phyloP scores from a whole-genome alignment of 2,888 invertebrate genomes.

The Drosophila gaucha region DNA sequence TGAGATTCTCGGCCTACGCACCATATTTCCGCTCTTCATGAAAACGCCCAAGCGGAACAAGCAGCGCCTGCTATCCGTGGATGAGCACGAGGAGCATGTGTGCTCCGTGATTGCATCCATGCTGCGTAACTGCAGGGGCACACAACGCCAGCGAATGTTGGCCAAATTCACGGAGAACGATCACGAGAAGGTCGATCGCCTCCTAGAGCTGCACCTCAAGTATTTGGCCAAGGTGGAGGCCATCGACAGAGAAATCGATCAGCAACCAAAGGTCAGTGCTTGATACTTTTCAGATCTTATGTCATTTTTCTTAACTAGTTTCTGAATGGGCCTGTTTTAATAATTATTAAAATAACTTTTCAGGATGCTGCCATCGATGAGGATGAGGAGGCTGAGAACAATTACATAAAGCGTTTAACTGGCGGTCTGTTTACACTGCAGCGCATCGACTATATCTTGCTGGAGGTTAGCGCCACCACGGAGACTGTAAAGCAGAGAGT shows the following conservation, averaged over 20 bases:
- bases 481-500: conserved; percentile 92
- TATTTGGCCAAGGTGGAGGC: conserved; percentile 96
- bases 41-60: conserved; percentile 96
- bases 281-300: neutral
- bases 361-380: conserved; percentile 86
- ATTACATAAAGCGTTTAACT: conserved; percentile 94
- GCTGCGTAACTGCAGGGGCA: conserved; percentile 95
- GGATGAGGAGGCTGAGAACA: conserved; percentile 92
- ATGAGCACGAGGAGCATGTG: conserved; percentile 98
- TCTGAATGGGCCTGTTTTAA: too few species aligned
- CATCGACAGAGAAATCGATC: conserved; percentile 91
- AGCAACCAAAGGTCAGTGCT: conserved; percentile 82
- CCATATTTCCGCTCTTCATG: conserved; percentile 99
- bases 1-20: conserved; percentile 97
- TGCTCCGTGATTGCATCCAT: conserved; percentile 96
- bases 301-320: too few species aligned
- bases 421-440: conserved; percentile 98
- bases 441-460: conserved; percentile 94
- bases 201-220: conserved; percentile 98
- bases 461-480: conserved; percentile 90
- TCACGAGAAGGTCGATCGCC: conserved; percentile 98
- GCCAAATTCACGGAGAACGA: conserved; percentile 99
- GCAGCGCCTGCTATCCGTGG: conserved; percentile 91
- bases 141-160: conserved; percentile 94
- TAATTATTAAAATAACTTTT: neutral